phyloP scores from a whole-genome alignment of 2,797 vertebrate genomes.

The Glyptemys insculpta region DNA sequence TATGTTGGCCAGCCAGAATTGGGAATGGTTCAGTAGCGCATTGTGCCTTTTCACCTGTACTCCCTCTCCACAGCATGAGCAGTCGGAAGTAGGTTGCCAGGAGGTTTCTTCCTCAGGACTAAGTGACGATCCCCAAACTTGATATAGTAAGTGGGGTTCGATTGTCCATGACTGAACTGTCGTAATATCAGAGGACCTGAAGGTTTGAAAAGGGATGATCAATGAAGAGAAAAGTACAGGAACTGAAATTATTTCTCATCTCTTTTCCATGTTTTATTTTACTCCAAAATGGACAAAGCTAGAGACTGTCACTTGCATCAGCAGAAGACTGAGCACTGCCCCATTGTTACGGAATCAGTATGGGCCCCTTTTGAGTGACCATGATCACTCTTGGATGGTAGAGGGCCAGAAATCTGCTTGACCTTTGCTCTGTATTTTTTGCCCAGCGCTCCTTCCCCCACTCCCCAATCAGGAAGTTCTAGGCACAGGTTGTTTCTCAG shows the following conservation, averaged over 20 bases:
- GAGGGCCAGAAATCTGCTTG: neutral
- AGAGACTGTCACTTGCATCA: neutral
- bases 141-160: slow-evolving; percentile 79
- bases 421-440: neutral
- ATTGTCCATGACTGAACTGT: slow-evolving; percentile 79
- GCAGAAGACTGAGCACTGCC: neutral
- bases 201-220: slow-evolving; percentile 15
- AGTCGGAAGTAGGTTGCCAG: slow-evolving; percentile 57
- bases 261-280: neutral
- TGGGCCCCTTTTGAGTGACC: neutral
- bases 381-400: neutral
- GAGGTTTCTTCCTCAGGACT: slow-evolving; percentile 85
- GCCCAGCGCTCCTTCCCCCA: neutral
- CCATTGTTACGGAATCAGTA: neutral
- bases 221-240: neutral
- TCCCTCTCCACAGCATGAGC: slow-evolving; percentile 79
- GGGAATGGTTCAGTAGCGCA: neutral
- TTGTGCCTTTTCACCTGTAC: slow-evolving; percentile 79
- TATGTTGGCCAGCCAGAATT: neutral
- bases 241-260: neutral
- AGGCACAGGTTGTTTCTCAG: neutral
- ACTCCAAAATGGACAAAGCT: neutral
- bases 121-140: slow-evolving; percentile 72
- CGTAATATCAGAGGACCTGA: slow-evolving; percentile 77
- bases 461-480: neutral